phyloP scores from a whole-genome alignment of 1,140 invertebrate species.

The Ruditapes philippinarum region DNA sequence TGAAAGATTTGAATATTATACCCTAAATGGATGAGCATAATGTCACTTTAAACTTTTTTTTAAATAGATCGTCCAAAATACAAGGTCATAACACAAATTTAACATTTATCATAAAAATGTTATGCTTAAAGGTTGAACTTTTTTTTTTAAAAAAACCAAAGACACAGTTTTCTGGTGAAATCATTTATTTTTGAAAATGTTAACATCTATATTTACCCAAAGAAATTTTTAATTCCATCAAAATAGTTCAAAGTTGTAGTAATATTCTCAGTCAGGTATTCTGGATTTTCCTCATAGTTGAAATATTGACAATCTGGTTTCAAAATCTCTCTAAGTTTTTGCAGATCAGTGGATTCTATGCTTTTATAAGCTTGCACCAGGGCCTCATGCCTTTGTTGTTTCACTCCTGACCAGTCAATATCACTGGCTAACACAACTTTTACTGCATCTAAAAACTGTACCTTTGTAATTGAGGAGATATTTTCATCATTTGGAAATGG shows the following conservation, averaged over 20 bases:
- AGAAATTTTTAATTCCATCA: too few species aligned
- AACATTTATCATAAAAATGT: too few species aligned
- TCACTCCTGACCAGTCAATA: neutral
- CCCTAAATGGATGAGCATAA: too few species aligned
- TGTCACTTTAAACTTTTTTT: too few species aligned
- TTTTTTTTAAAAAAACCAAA: too few species aligned
- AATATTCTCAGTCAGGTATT: neutral
- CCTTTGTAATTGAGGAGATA: neutral
- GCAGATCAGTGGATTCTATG: neutral
- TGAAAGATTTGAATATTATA: too few species aligned
- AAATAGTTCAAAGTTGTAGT: neutral
- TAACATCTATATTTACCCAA: too few species aligned
- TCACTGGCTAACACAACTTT: neutral
- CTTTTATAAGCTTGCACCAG: constrained; percentile 24
- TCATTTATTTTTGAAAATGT: too few species aligned
- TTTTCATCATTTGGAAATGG: neutral
- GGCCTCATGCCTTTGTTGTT: constrained; percentile 49
- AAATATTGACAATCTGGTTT: constrained; percentile 31
- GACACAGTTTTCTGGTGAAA: too few species aligned
- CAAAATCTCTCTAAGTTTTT: constrained; percentile 2
- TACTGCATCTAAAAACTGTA: neutral
- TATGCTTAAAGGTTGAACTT: too few species aligned
- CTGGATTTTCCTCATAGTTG: constrained; percentile 1
- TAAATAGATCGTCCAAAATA: too few species aligned
- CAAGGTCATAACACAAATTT: too few species aligned